phyloP scores from a whole-genome alignment of 2,797 vertebrate genomes.

The Petrocephalus schoutedeni region DNA sequence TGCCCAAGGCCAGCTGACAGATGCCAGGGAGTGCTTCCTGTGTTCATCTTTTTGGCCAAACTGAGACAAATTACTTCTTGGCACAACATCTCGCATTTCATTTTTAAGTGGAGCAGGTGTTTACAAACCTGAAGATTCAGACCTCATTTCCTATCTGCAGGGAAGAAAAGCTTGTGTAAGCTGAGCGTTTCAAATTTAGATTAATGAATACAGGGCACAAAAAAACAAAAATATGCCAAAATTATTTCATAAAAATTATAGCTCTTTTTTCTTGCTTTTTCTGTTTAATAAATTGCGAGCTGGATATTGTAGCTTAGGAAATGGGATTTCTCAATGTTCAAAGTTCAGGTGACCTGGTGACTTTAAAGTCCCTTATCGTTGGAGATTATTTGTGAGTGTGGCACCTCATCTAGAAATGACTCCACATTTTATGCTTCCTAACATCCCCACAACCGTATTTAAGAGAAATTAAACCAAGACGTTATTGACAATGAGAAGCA shows the following conservation, averaged over 20 bases:
- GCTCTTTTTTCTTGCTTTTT: slow-evolving; percentile 10
- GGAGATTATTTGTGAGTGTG: not conserved
- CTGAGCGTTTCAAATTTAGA: slow-evolving; percentile 37
- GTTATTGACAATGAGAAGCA: not conserved
- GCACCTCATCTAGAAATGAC: not conserved
- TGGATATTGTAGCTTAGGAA: not conserved
- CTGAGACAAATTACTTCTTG: slow-evolving; percentile 38
- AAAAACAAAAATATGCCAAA: slow-evolving; percentile 13
- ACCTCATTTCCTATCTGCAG: slow-evolving; percentile 33
- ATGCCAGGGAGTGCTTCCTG: slow-evolving; percentile 8
- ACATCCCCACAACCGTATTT: not conserved
- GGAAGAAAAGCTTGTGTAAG: slow-evolving; percentile 30
- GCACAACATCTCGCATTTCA: slow-evolving; percentile 37
- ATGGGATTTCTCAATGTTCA: not conserved
- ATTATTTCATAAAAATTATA: not conserved
- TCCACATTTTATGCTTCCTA: not conserved
- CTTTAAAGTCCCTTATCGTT: not conserved
- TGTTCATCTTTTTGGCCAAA: slow-evolving; percentile 14
- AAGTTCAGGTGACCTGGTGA: not conserved
- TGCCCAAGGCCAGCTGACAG: slow-evolving; percentile 19
- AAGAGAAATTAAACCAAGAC: not conserved
- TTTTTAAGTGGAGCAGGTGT: slow-evolving; percentile 45
- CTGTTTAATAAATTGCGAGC: not conserved
- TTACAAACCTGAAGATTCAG: slow-evolving; percentile 37
- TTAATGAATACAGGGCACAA: slow-evolving; percentile 32